A percentile compares a stretch with the other conserved stretches of the same genome.
Evolutionary conservation across 2,113 vertebrate species (phyloP).

Genomic region (Oryzias curvinotus): DNA sequence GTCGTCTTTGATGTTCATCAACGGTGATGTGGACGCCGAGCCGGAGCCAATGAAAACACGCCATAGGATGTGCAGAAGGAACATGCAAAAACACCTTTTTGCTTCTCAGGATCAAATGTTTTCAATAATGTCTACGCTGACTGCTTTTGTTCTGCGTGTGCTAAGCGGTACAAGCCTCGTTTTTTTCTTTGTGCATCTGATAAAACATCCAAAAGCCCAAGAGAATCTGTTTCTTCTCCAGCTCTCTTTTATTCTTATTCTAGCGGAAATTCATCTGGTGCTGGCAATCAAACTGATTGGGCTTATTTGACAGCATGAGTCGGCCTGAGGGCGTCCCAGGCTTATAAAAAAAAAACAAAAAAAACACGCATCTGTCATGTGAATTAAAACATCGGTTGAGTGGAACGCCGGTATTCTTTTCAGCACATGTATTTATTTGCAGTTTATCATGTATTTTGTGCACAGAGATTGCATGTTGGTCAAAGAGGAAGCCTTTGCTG

Average conservation of each 20-base stretch:
- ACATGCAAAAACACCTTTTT: constrained; percentile 33
- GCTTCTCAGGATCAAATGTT: constrained; percentile 55
- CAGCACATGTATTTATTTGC: constrained; percentile 20
- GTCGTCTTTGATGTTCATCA: constrained; percentile 78
- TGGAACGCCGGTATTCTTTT: constrained; percentile 5
- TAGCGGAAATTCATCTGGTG: constrained; percentile 10
- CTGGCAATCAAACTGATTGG: constrained; percentile 14
- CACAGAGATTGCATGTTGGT: not conserved
- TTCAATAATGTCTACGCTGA: constrained; percentile 55
- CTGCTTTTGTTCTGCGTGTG: constrained; percentile 36
- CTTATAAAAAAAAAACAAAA: constrained; percentile 1
- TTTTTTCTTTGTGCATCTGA: constrained; percentile 7
- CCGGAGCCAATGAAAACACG: constrained; percentile 81
- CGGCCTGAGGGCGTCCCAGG: not conserved
- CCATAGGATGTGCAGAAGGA: constrained; percentile 72
- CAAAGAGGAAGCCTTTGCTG: not conserved
- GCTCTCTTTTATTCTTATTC: constrained; percentile 1
- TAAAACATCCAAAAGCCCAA: constrained; percentile 2
- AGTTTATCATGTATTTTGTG: constrained; percentile 5
- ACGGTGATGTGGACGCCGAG: constrained; percentile 74
- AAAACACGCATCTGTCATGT: constrained; percentile 4
- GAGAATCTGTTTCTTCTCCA: too few species aligned
- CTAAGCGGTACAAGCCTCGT: constrained; percentile 18
- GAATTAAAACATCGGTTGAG: constrained; percentile 27
- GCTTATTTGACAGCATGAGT: constrained; percentile 21